phyloP scores from a whole-genome alignment of 2,113 vertebrate genomes.

The Periophthalmodon schlosseri region DNA sequence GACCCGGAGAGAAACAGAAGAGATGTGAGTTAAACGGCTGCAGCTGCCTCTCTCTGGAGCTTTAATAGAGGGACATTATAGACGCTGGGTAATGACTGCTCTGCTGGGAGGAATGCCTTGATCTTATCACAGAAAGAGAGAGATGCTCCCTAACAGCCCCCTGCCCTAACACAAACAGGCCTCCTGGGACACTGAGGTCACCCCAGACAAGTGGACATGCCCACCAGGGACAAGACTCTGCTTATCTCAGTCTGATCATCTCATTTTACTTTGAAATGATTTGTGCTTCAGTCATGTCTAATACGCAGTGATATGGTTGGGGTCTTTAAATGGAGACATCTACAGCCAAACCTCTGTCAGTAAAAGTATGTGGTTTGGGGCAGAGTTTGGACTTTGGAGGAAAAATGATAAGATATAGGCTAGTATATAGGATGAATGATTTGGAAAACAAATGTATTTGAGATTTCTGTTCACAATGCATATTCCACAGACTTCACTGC shows the following conservation, averaged over 20 bases:
- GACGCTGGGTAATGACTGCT: slow-evolving; percentile 72
- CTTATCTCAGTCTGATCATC: not conserved
- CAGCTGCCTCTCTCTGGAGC: slow-evolving; percentile 70
- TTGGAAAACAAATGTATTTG: no score
- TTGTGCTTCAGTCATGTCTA: no score
- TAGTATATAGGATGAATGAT: no score
- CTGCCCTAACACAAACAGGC: slow-evolving; percentile 60
- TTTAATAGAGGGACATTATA: slow-evolving; percentile 75
- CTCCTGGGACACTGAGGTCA: slow-evolving; percentile 61
- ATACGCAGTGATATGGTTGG: no score
- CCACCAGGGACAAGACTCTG: not conserved
- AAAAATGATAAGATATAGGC: no score
- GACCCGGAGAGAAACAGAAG: slow-evolving; percentile 59
- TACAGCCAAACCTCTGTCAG: no score
- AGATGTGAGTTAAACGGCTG: slow-evolving; percentile 62
- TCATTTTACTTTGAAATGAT: not conserved
- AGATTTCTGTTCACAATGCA: no score
- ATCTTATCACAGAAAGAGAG: slow-evolving; percentile 74
- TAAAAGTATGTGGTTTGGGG: no score
- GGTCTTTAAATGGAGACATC: no score
- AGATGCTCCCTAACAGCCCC: slow-evolving; percentile 65
- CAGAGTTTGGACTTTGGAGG: no score
- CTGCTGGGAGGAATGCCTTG: slow-evolving; percentile 75
- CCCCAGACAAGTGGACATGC: slow-evolving; percentile 42
- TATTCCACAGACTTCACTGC: no score